Percentiles rank a stretch among this genome's conserved stretches.
Evolutionary conservation across 2,888 invertebrate species (phyloP).

Genomic region (Adela reaumurella): DNA sequence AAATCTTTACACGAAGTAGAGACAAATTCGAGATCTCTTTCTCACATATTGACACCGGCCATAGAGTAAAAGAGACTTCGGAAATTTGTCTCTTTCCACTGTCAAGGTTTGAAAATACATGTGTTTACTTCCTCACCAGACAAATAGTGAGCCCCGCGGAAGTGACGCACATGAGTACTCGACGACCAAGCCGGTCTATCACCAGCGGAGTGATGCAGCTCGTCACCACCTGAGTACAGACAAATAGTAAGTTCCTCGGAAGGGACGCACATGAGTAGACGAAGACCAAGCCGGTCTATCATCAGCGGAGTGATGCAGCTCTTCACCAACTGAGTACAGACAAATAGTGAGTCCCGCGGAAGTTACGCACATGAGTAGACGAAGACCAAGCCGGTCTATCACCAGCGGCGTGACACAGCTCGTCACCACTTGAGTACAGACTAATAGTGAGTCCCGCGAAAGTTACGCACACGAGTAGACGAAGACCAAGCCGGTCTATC

Average conservation of each 20-base stretch:
- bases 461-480: slow-evolving; percentile 69
- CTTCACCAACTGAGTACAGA: slow-evolving; percentile 62
- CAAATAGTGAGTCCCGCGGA: slow-evolving; percentile 64
- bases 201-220: slow-evolving; percentile 69
- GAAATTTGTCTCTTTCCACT: too few relatives aligned
- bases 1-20: too few relatives aligned
- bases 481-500: slow-evolving; percentile 74
- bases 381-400: slow-evolving; percentile 74
- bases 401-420: slow-evolving; percentile 69
- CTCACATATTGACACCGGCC: too few relatives aligned
- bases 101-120: too few relatives aligned
- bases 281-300: slow-evolving; percentile 74
- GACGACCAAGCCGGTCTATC: slow-evolving; percentile 74
- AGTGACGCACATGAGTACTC: slow-evolving; percentile 69
- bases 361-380: slow-evolving; percentile 69
- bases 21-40: too few relatives aligned
- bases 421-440: slow-evolving; percentile 62
- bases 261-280: slow-evolving; percentile 69
- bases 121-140: too few relatives aligned
- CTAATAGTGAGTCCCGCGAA: slow-evolving; percentile 64
- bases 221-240: slow-evolving; percentile 62
- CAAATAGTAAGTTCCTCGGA: slow-evolving; percentile 64
- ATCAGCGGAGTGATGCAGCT: slow-evolving; percentile 69
- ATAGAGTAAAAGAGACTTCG: too few relatives aligned
- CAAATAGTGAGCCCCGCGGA: slow-evolving; percentile 64